phyloP scores from a whole-genome alignment of 2,797 vertebrate genomes.

The Emydoidea blandingii region DNA sequence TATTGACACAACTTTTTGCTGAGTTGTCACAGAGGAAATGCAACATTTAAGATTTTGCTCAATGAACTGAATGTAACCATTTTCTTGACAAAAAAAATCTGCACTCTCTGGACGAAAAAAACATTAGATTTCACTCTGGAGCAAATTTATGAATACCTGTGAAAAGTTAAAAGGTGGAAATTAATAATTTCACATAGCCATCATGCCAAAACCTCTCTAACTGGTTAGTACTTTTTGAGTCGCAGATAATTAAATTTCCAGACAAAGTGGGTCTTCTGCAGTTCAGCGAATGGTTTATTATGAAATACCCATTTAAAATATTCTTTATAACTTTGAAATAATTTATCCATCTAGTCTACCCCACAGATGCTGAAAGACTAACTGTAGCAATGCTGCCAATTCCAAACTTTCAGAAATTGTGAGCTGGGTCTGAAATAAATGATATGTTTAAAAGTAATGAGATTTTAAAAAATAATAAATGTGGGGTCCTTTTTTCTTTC shows the following conservation, averaged over 20 bases:
- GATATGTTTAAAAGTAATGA: too few relatives aligned
- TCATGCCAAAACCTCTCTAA: background rate
- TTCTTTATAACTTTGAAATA: background rate
- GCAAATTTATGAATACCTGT: background rate
- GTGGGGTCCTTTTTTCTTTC: too few relatives aligned
- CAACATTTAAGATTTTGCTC: background rate
- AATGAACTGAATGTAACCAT: background rate
- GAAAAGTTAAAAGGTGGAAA: background rate
- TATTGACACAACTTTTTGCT: background rate
- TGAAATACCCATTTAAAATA: conserved; percentile 8
- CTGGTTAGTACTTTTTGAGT: background rate
- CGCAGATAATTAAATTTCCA: background rate
- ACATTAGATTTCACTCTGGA: background rate
- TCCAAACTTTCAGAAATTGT: too few relatives aligned
- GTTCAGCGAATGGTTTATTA: background rate
- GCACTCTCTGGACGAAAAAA: background rate
- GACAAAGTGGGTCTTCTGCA: background rate
- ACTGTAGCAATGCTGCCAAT: background rate
- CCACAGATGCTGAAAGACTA: background rate
- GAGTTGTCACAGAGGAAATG: too few relatives aligned
- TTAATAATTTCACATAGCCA: background rate
- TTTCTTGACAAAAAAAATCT: background rate
- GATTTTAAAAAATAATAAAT: too few relatives aligned
- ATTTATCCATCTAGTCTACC: background rate
- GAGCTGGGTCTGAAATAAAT: too few relatives aligned